Evolutionary conservation across 2,888 invertebrate genomes (phyloP), one percentile per base, ranked within the genome.

Genomic region (Dasysyrphus tricinctus): DNA sequence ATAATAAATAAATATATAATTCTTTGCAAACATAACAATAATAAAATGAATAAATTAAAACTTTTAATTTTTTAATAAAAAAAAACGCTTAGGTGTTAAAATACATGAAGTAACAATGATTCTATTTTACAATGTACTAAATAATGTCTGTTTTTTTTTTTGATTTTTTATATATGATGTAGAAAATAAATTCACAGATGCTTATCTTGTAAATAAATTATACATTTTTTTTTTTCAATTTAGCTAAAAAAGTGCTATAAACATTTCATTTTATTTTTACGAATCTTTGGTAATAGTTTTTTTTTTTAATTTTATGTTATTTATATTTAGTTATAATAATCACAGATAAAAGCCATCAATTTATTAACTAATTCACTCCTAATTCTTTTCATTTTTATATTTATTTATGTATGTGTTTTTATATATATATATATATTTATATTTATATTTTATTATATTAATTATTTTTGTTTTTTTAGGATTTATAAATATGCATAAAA

Each of bases 331-430:
- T 78, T 85, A 65, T 88, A 88, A 89, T 88, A 89, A 89, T 89
- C 89, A 89, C 89, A 89, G 89, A 89, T 89, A 89, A 88, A 89
- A 89, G 89, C 89, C 89, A 89, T 89, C 85, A 80, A 83, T 88
- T 88, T 83, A 78, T 77, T 75, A 79, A 88, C 79, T 79, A 88
- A 82, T 80, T 75, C 82, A 83, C 79, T 84, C 77, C 74, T 88
- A 78, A 81, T 79, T 76, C 14, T 78, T 72, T 74, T 80, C 5
- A 16, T 63, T 72, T 80, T 75, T 49, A 44, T 69, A 69, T 77
- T 42, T 76, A 24, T 24, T 24, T 24, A 54, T 63, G 1, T 29
- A 63, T 44, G n/a, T n/a, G n/a, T 5, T 8, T n/a, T 65, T 39
- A n/a, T 54, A 51, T 32, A 39, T 14, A 47, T 7, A 44, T 73